phyloP scores from a whole-genome alignment of 2,888 invertebrate genomes.

The Platycheirus rosarum region DNA sequence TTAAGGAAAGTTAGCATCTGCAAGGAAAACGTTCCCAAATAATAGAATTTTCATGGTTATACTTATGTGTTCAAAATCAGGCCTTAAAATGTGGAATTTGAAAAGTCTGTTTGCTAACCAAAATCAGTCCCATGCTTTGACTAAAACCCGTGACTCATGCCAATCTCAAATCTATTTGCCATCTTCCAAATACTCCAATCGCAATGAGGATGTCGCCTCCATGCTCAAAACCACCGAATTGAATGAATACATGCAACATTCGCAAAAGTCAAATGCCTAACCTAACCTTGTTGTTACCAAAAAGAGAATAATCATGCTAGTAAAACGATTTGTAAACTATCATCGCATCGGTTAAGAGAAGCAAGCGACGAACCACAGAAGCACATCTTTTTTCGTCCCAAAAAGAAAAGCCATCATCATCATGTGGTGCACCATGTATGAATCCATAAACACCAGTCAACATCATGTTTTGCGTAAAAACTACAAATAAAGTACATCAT shows the following conservation, averaged over 20 bases:
- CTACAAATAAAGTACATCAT: conserved; percentile 51
- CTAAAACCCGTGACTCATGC: too few species aligned
- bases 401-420: conserved; percentile 22
- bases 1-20: too few species aligned
- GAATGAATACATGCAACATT: conserved; percentile 38
- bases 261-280: conserved; percentile 61
- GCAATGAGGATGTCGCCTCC: conserved; percentile 62
- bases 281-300: conserved; percentile 62
- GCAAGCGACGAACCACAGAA: conserved; percentile 25
- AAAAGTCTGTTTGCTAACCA: too few species aligned
- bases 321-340: conserved; percentile 66
- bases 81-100: too few species aligned
- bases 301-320: conserved; percentile 6
- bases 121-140: too few species aligned
- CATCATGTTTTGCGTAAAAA: conserved; percentile 72
- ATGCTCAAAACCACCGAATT: conserved; percentile 42
- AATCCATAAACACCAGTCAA: conserved; percentile 63
- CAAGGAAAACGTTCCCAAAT: too few species aligned
- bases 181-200: conserved; percentile 24
- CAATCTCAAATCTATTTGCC: too few species aligned
- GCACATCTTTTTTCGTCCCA: conserved; percentile 23
- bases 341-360: too few species aligned
- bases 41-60: too few species aligned
- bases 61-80: too few species aligned
- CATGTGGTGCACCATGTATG: conserved; percentile 58